These are phyloP conservation scores for Antheraea mylitta DNA, from an alignment of 1,140 invertebrate species.

Conservation along the genomic window DNA sequence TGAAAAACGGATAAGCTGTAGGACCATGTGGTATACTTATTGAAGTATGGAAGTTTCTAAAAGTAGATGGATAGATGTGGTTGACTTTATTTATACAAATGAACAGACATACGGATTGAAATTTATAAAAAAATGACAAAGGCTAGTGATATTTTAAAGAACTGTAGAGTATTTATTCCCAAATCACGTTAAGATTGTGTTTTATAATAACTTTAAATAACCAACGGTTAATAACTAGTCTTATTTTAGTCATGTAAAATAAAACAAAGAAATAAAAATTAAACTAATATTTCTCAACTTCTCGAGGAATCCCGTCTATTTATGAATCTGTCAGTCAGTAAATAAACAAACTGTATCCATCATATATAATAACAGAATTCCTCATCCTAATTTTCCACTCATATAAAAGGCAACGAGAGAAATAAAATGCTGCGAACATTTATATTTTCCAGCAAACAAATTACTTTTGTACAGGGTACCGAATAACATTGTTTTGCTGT, in stretches of 20 bases:
- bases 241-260: neutral
- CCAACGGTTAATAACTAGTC: too few relatives aligned
- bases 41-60: too few relatives aligned
- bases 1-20: too few relatives aligned
- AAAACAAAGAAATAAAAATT: neutral
- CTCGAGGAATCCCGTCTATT: neutral
- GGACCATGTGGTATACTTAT: too few relatives aligned
- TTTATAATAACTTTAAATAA: too few relatives aligned
- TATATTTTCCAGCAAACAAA: neutral
- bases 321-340: neutral
- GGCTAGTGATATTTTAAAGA: too few relatives aligned
- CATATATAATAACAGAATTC: neutral
- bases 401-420: neutral
- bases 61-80: too few relatives aligned
- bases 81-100: too few relatives aligned
- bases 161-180: too few relatives aligned
- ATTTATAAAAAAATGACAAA: too few relatives aligned
- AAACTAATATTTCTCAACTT: neutral
- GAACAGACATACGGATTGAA: too few relatives aligned
- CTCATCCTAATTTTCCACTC: constrained; percentile 2
- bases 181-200: too few relatives aligned
- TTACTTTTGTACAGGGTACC: neutral
- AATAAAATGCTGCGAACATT: constrained; percentile 2
- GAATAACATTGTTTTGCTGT: neutral
- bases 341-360: neutral